Evolutionary conservation across 30 jellyfish, hydroid and myxozoan genomes (phyloP), one percentile per base, ranked within the genome.

Genomic region (Aurelia sp.): DNA sequence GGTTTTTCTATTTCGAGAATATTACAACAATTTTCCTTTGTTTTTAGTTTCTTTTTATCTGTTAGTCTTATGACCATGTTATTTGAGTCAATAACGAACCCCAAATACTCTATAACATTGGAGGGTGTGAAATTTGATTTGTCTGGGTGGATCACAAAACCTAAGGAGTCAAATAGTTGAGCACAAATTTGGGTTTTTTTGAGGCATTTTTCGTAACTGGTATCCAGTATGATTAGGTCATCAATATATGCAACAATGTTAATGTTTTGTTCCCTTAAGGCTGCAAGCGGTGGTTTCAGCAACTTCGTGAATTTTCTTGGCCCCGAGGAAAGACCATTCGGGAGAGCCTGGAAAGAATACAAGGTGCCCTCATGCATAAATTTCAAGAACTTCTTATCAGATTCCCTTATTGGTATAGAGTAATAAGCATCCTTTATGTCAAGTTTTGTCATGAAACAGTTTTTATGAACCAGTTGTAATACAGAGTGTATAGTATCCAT

Each of bases 291-390:
- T 22, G 88, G 88, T 41, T 77, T 58, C n/a, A 77, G 19, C 20
- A 76, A 17, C 58, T 77, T 77, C 20, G 61, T 77, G 35, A 77
- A 77, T 31, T 47, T 62, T 31, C 78, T 8, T 3, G 88, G 88
- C 9, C 88, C 82, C 59, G 62, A 58, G 62, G 68, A 7, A 8
- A 77, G 30, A 11, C 81, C 88, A 60, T 77, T 30, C 21, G 88
- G 78, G 60, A 77, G 57, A 44, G 81, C 59, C 33, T 71, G 53
- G 22, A 77, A 77, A 9, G 27, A 10, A 62, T 58, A 21, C 6
- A 77, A 23, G 20, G 11, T 58, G 10, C 66, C 66, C 9, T 77
- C 37, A 53, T 11, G 33, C 20, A 9, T 20, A 61, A 77, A 77
- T 71, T 58, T 79, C 21, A 66, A 84, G 62, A 18, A 79, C 40